phyloP scores from a whole-genome alignment of 2,797 vertebrate species.

The Megaceryle alcyon region DNA sequence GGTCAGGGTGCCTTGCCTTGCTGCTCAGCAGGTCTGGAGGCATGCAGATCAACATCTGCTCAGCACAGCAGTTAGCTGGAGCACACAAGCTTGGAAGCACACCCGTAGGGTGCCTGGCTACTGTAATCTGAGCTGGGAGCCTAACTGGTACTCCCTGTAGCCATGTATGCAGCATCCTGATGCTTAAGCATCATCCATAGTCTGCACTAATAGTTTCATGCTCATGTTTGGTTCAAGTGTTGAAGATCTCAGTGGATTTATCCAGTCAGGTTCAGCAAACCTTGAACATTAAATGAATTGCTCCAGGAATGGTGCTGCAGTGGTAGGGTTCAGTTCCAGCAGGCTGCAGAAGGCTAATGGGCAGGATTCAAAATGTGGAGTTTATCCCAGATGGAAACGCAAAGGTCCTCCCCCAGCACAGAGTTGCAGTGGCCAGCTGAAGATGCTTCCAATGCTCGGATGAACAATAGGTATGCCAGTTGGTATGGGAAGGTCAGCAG shows the following conservation, averaged over 20 bases:
- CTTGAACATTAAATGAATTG: neutral
- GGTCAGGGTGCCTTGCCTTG: neutral
- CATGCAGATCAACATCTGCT: neutral
- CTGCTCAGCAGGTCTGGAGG: neutral
- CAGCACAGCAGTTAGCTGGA: neutral
- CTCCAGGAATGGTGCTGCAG: neutral
- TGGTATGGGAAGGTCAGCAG: neutral
- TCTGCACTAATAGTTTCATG: neutral
- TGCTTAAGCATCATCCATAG: neutral
- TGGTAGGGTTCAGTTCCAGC: neutral
- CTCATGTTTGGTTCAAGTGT: accelerated
- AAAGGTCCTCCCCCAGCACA: neutral
- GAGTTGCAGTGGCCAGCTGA: neutral
- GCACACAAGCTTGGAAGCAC: neutral
- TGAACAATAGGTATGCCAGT: neutral
- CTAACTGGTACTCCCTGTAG: neutral
- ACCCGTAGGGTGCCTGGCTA: neutral
- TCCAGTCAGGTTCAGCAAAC: neutral
- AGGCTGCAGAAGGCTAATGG: neutral
- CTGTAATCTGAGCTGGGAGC: neutral
- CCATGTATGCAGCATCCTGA: neutral
- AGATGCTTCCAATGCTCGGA: neutral
- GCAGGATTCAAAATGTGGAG: neutral
- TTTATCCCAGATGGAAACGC: neutral
- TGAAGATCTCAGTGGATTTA: neutral